Base-by-base conservation (phyloP, 2,888 invertebrate genomes). In the Scrobipalpa atriplicella region DNA sequence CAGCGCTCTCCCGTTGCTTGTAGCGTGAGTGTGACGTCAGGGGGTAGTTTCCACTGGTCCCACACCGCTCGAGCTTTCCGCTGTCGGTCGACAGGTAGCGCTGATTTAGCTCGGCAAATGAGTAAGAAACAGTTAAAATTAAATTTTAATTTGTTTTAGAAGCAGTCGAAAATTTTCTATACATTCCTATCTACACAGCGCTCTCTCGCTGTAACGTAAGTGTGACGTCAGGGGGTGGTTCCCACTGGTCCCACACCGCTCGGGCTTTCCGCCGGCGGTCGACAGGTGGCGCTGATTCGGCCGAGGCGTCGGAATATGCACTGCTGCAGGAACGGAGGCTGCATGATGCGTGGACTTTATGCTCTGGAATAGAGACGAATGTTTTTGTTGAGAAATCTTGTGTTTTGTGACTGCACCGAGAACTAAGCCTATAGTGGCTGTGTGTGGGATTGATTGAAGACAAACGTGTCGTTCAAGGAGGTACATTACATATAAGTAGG, bases 281-380 rank as follows among this genome's bases (percentile, higher is more conserved):
- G 3, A 82, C 75, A 2, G 83, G 72, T 0, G 85, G 85, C 41
- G 69, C 85, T 18, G 77, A 78, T 3, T 90, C 90, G 0, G 77
- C 81, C 0, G 90, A 89, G 0, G 84, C 86, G 41, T 88, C 90
- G 0, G 91, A 91, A 72, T 89, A 90, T 1, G 84, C 88, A 69
- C 90, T 91, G 70, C 89, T 91, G 75, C 90, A 89, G 0, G 92
- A 92, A 0, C 89, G 84, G 0, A 90, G 80, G 68, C 91, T 92
- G 79, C 87, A 85, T 0, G 90, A 85, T 0, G 88, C 86, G 64
- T 78, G 88, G 13, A 86, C 83, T 75, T 91, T 92, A 73, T 89
- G 86, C 64, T 92, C 92, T 1, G 71, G 75, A 67, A 13, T 61
- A n/a, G 10, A 19, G 38, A 58, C 29, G 11, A 21, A 21, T 18